phyloP scores from a whole-genome alignment of 2,113 vertebrate genomes.

The Fregetta grallaria region DNA sequence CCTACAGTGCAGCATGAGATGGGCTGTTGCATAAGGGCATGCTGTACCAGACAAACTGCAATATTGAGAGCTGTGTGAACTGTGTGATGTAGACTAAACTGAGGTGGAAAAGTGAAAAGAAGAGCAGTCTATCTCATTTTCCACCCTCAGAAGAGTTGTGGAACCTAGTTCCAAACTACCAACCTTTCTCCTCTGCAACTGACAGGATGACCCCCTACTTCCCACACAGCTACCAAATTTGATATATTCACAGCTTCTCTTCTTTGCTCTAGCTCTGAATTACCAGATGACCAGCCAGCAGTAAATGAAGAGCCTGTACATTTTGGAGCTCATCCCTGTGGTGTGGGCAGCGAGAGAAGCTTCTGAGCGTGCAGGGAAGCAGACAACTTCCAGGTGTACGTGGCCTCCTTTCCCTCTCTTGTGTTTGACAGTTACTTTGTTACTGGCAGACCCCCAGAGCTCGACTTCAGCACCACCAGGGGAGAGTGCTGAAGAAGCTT shows the following conservation, averaged over 20 bases:
- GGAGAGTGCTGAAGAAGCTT: background rate
- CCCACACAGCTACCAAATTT: background rate
- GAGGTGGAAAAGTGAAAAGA: background rate
- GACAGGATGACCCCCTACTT: background rate
- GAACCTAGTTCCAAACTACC: background rate
- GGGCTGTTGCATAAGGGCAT: background rate
- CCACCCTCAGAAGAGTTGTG: background rate
- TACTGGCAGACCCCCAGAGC: background rate
- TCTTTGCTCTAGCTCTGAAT: background rate
- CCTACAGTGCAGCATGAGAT: background rate
- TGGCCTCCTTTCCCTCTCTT: background rate
- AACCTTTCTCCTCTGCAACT: background rate
- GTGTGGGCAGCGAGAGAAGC: background rate
- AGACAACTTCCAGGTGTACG: fast-evolving
- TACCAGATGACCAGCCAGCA: background rate
- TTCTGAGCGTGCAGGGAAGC: background rate
- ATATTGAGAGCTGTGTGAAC: background rate
- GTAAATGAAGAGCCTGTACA: background rate
- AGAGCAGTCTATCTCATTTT: background rate
- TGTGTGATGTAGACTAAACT: background rate
- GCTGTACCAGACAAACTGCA: background rate
- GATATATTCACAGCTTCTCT: background rate
- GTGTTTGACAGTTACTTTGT: background rate
- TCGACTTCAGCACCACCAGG: background rate
- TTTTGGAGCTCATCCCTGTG: background rate